phyloP scores from a whole-genome alignment of 2,888 invertebrate species.

The Onthophagus sagittarius region DNA sequence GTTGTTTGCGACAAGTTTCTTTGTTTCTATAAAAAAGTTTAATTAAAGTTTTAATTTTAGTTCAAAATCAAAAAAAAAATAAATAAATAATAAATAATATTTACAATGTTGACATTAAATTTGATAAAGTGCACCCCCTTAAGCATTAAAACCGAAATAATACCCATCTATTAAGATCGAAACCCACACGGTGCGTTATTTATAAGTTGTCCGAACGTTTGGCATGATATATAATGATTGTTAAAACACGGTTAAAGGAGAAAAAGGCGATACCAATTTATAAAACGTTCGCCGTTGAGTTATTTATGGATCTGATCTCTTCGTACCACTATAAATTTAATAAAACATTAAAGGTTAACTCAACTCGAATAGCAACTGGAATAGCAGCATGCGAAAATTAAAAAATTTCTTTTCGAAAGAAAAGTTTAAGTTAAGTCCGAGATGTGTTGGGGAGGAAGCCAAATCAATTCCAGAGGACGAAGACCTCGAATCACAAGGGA shows the following conservation, averaged over 20 bases:
- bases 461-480: not conserved
- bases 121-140: not conserved
- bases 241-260: not conserved
- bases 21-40: not conserved
- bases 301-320: slow-evolving; percentile 5
- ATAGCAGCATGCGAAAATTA: not conserved
- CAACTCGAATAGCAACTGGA: too few species aligned
- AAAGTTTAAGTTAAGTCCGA: not conserved
- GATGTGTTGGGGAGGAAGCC: not conserved
- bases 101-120: too few species aligned
- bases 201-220: slow-evolving; percentile 5
- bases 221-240: slow-evolving; percentile 10
- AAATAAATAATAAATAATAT: too few species aligned
- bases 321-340: slow-evolving; percentile 5
- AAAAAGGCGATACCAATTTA: slow-evolving; percentile 9
- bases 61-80: too few species aligned
- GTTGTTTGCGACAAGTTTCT: not conserved
- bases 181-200: not conserved
- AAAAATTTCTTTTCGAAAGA: not conserved
- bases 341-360: not conserved
- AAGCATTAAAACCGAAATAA: not conserved
- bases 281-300: slow-evolving; percentile 8
- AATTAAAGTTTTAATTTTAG: too few species aligned
- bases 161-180: slow-evolving; percentile 3
- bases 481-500: not conserved